phyloP scores from a whole-genome alignment of 2,113 vertebrate genomes.

The Pelobates fuscus region DNA sequence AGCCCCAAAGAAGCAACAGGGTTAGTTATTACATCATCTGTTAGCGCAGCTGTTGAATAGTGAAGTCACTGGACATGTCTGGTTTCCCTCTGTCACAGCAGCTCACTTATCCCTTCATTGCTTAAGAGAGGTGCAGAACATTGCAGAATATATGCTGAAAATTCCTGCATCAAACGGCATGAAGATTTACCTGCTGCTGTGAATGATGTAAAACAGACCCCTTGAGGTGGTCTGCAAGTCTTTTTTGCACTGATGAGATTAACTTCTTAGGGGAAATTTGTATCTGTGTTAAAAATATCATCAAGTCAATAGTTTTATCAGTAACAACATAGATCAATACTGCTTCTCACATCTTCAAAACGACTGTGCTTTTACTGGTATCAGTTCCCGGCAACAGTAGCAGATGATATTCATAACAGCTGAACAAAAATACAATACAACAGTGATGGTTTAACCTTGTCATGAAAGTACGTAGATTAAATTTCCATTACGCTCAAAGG shows the following conservation, averaged over 20 bases:
- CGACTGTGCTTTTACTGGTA: neutral
- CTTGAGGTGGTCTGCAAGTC: conserved; percentile 37
- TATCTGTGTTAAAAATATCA: conserved; percentile 6
- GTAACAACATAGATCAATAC: neutral
- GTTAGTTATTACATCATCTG: conserved; percentile 46
- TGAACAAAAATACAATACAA: too few species aligned
- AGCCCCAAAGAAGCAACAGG: conserved; percentile 25
- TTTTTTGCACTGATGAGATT: conserved; percentile 41
- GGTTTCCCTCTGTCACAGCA: conserved; percentile 47
- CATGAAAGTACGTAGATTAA: too few species aligned
- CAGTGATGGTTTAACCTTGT: too few species aligned
- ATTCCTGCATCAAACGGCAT: conserved; percentile 33
- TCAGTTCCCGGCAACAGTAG: neutral
- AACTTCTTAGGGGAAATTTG: conserved; percentile 40
- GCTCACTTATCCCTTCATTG: conserved; percentile 42
- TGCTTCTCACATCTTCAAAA: conserved; percentile 18
- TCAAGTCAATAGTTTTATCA: conserved; percentile 14
- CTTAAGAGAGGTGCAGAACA: conserved; percentile 24
- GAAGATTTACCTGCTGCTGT: conserved; percentile 47
- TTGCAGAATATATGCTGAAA: conserved; percentile 29
- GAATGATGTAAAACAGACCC: conserved; percentile 44
- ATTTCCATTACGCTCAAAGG: too few species aligned
- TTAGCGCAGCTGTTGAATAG: conserved; percentile 47
- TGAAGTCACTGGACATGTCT: conserved; percentile 51
- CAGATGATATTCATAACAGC: too few species aligned